Percentiles rank a stretch among this genome's conserved stretches.
Evolutionary conservation across 2,888 invertebrate genomes (phyloP).

Genomic region (Tinea trinotella): DNA sequence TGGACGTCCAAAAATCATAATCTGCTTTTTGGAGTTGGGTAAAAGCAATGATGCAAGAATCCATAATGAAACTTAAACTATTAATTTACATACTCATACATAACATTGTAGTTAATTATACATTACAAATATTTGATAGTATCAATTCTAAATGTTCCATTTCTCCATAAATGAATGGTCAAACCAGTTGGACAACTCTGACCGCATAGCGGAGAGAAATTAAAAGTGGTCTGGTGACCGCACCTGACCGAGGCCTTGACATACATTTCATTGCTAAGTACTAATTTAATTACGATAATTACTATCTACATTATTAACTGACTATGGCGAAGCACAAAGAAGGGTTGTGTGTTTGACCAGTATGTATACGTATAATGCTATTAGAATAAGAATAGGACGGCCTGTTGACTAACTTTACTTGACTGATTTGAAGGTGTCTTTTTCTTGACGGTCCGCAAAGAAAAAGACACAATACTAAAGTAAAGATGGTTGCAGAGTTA

Average conservation of each 20-base stretch:
- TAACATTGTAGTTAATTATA: not conserved
- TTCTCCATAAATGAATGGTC: not conserved
- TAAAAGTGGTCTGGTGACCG: slow-evolving; percentile 40
- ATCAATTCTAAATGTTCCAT: not conserved
- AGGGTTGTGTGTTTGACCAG: no score
- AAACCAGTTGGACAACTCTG: slow-evolving; percentile 3
- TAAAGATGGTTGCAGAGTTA: no score
- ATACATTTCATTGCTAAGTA: slow-evolving; percentile 28
- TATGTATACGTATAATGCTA: no score
- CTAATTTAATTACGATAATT: not conserved
- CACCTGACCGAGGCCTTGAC: slow-evolving; percentile 48
- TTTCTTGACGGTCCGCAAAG: no score
- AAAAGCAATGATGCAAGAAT: not conserved
- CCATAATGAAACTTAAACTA: not conserved
- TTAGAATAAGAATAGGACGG: no score
- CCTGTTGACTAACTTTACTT: no score
- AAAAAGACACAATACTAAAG: no score
- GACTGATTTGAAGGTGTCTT: no score
- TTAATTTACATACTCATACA: not conserved
- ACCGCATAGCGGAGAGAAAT: slow-evolving; percentile 25
- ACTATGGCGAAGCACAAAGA: no score
- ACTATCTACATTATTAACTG: no score
- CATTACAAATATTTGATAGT: not conserved
- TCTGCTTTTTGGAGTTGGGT: no score
- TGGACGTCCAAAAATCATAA: no score